Percentiles rank a stretch among this genome's conserved stretches.
Evolutionary conservation across 2,888 invertebrate genomes (phyloP).

Genomic region (Leptinotarsa haldemani): DNA sequence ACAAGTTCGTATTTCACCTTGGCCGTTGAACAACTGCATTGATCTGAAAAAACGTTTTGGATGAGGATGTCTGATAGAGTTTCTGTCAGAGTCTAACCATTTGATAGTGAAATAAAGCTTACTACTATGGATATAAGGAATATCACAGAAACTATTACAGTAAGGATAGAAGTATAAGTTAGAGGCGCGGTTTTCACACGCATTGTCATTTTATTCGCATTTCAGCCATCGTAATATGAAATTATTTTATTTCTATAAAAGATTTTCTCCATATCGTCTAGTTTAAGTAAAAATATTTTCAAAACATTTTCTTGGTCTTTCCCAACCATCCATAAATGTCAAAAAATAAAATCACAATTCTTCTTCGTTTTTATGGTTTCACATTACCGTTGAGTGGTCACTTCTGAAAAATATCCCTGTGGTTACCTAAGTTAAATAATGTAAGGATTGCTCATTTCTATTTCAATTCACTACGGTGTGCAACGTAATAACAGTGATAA

Average conservation of each 20-base stretch:
- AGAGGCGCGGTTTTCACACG: slow-evolving; percentile 43
- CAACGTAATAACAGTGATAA: no score
- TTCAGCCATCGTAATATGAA: slow-evolving; percentile 18
- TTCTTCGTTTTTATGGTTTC: no score
- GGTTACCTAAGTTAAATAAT: no score
- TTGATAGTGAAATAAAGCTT: slow-evolving; percentile 59
- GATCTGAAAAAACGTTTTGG: slow-evolving; percentile 45
- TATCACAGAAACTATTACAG: slow-evolving; percentile 51
- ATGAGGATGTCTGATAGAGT: background rate
- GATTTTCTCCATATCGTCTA: background rate
- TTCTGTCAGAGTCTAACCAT: slow-evolving; percentile 50
- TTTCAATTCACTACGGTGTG: no score
- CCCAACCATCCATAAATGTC: no score
- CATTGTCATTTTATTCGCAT: slow-evolving; percentile 31
- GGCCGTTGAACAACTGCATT: slow-evolving; percentile 56
- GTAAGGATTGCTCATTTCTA: no score
- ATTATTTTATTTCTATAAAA: background rate
- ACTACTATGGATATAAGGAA: slow-evolving; percentile 55
- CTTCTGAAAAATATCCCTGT: no score
- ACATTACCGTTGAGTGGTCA: no score
- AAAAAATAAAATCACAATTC: no score
- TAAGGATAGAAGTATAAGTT: slow-evolving; percentile 50
- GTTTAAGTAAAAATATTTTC: background rate
- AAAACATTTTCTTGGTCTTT: background rate
- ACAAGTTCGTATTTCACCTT: slow-evolving; percentile 38